Percentiles rank a stretch among this genome's conserved stretches.
Evolutionary conservation across 2,113 vertebrate genomes (phyloP).

Genomic region (Sebastes schlegelii): DNA sequence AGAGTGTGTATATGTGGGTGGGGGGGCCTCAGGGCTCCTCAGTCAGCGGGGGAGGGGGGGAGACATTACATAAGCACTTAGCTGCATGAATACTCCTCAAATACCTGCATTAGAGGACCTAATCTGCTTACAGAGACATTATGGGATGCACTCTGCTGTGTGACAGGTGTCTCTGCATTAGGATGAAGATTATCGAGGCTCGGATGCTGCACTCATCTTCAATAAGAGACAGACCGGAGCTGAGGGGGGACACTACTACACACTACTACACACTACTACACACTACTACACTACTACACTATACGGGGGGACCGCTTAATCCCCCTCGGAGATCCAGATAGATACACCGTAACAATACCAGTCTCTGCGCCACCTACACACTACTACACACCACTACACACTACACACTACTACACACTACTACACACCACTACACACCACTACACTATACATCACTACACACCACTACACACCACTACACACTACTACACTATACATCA

Average conservation of each 20-base stretch:
- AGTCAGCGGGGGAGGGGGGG: slow-evolving; percentile 72
- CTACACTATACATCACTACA: too few relatives aligned
- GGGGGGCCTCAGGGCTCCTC: slow-evolving; percentile 56
- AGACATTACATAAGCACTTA: slow-evolving; percentile 97
- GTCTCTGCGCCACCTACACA: too few relatives aligned
- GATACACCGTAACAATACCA: too few relatives aligned
- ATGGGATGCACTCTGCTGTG: slow-evolving; percentile 87
- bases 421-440: too few relatives aligned
- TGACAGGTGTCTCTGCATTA: slow-evolving; percentile 91
- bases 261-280: too few relatives aligned
- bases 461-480: too few relatives aligned
- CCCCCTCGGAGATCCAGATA: too few relatives aligned
- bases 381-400: too few relatives aligned
- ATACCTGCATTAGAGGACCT: slow-evolving; percentile 92
- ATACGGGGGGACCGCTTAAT: too few relatives aligned
- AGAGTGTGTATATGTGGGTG: slow-evolving; percentile 40
- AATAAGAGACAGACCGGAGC: slow-evolving; percentile 18
- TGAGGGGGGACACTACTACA: not conserved
- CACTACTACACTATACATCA: too few relatives aligned
- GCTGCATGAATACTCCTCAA: slow-evolving; percentile 93
- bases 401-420: too few relatives aligned
- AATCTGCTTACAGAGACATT: slow-evolving; percentile 95
- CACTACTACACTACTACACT: too few relatives aligned
- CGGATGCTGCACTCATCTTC: slow-evolving; percentile 49
- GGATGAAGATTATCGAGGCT: slow-evolving; percentile 54